These are phyloP conservation scores for Sebastes baramenuke DNA, from an alignment of 2,797 vertebrate genomes.

Conservation along the genomic window DNA sequence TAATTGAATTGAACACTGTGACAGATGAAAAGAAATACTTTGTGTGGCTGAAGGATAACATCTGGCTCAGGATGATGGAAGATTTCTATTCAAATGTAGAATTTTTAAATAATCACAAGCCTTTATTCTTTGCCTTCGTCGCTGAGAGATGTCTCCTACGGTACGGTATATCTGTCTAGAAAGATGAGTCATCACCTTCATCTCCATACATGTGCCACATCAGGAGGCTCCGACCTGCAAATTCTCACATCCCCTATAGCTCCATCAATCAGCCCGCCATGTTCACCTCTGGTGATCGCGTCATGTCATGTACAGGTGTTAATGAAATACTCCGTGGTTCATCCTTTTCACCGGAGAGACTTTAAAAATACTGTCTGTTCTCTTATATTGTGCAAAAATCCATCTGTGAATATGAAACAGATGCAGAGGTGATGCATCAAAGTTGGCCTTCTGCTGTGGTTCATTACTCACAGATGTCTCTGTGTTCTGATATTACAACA, in stretches of 20 bases:
- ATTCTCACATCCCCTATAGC: slow-evolving; percentile 19
- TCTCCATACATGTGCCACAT: slow-evolving; percentile 22
- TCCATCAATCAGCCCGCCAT: neutral
- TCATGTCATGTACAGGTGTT: neutral
- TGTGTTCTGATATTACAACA: slow-evolving; percentile 12
- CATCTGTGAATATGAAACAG: slow-evolving; percentile 35
- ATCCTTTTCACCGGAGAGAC: neutral
- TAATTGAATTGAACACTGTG: neutral
- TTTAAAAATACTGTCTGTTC: neutral
- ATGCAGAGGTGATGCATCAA: slow-evolving; percentile 6
- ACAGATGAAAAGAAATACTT: slow-evolving; percentile 24
- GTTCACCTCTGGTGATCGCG: neutral
- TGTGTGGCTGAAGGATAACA: slow-evolving; percentile 23
- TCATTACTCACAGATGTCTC: slow-evolving; percentile 26
- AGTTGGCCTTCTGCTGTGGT: slow-evolving; percentile 5
- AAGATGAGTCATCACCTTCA: slow-evolving; percentile 43
- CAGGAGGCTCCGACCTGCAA: neutral
- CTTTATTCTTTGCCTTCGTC: slow-evolving; percentile 8
- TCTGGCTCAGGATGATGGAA: slow-evolving; percentile 29
- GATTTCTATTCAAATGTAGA: slow-evolving; percentile 11
- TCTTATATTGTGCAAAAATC: slow-evolving; percentile 13
- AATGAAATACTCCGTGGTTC: neutral
- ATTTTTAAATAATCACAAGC: neutral
- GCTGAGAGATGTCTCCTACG: neutral
- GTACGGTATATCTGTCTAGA: neutral